Evolutionary conservation across 1,140 invertebrate genomes (phyloP).

Genomic region (Danaus melanippus): DNA sequence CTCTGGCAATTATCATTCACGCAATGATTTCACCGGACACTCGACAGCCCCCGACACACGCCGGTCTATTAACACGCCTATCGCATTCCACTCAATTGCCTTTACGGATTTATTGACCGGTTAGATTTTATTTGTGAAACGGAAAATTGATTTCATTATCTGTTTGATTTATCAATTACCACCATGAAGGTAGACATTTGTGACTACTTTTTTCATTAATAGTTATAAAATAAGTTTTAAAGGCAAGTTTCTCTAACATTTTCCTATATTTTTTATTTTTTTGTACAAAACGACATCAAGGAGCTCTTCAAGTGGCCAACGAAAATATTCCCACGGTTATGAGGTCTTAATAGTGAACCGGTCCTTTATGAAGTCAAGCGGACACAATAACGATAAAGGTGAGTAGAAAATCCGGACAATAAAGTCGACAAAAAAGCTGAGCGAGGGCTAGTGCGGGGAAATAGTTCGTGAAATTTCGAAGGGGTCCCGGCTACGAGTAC

Average conservation of each 20-base stretch:
- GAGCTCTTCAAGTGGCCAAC: conserved; percentile 17
- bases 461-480: conserved; percentile 70
- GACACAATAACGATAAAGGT: conserved; percentile 70
- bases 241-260: too few species aligned
- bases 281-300: conserved; percentile 6
- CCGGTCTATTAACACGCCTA: conserved; percentile 65
- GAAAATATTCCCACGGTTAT: conserved; percentile 67
- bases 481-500: conserved; percentile 32
- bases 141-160: conserved; percentile 3
- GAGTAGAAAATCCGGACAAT: conserved; percentile 70
- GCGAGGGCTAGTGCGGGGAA: conserved; percentile 62
- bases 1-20: conserved; percentile 62
- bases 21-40: conserved; percentile 38
- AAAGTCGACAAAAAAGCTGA: conserved; percentile 68
- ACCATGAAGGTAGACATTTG: neutral
- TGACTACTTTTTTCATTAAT: too few species aligned
- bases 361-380: conserved; percentile 66
- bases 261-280: neutral
- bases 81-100: conserved; percentile 54
- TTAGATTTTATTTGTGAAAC: conserved; percentile 4
- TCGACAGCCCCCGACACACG: conserved; percentile 40
- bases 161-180: conserved; percentile 4
- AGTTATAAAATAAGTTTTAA: too few species aligned
- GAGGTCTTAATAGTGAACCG: conserved; percentile 66
- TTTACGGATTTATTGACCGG: conserved; percentile 53